Base-by-base conservation (phyloP, 2,797 vertebrate genomes). In the Pyrocephalus nanus region DNA sequence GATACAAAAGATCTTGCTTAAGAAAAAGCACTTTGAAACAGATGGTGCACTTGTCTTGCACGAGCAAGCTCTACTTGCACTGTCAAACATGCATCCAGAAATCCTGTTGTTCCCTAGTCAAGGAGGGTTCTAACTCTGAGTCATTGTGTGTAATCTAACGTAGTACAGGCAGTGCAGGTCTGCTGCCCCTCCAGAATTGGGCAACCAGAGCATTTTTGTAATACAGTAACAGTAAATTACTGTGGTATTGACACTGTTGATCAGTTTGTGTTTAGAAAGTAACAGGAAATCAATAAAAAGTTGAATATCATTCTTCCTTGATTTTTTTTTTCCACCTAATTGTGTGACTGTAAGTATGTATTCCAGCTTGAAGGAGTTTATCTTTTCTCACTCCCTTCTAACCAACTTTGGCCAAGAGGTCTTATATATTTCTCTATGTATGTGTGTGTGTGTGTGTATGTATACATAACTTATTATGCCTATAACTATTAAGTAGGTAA, bases 371-470 rank as follows among this genome's bases (percentile, higher is more conserved):
- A 72, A 72, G 15, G 16, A 40, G 43, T 69, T 84, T 54, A 23
- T 36, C 40, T 73, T 67, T 62, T 13, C 45, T 72, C 11, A 9
- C 8, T 72, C 69, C 34, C 38, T 76, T 80, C 54, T 71, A 47
- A 57, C 38, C 20, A 65, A 14, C 27, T 71, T 55, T 75, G 72
- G 15, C 45, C 26, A 69, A 64, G 40, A 48, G 17, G 38, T 64
- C 45, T 32, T 55, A 36, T 2, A 3, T 17, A 22, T 75, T 71
- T 75, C 2, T 81, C 51, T 38, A 13, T 50, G 6, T n/a, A n/a
- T n/a, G n/a, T 26, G 2, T 32, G 2, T 60, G 8, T 36, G 5
- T 64, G 6, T 29, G 2, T 32, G 2, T 54, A 8, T 29, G 7
- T 64, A 4, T 50, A 11, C 6, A 26, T 20, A n/a, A 36, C 30